Conservation (phyloP, 1,140 invertebrate genomes). For the Brevipalpus yothersi region DNA sequence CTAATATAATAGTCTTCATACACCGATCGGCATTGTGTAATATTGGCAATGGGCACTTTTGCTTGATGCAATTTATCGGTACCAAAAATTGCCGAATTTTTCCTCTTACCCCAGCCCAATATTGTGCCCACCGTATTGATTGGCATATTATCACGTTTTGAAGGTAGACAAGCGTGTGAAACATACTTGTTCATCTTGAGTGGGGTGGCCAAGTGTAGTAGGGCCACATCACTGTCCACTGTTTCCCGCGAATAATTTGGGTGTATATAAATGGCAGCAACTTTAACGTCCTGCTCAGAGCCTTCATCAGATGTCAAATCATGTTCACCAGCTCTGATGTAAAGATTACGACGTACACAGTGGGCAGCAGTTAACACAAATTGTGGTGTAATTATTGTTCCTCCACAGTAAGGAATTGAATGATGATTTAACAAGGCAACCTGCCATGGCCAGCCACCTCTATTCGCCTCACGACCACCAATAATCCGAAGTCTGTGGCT, state of each 20-base stretch:
- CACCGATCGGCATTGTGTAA: constrained; percentile 22
- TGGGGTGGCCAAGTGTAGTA: constrained; percentile 30
- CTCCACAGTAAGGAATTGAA: constrained; percentile 62
- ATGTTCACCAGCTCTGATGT: constrained; percentile 58
- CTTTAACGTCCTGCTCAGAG: constrained; percentile 41
- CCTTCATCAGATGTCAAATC: constrained; percentile 38
- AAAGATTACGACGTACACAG: constrained; percentile 49
- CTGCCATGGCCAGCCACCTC: constrained; percentile 67
- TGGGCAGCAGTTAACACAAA: constrained; percentile 82
- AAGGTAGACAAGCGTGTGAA: constrained; percentile 36
- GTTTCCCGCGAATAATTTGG: constrained; percentile 59
- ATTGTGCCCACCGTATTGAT: constrained; percentile 32
- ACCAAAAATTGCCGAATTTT: constrained; percentile 38
- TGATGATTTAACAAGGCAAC: constrained; percentile 60
- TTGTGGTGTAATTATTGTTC: constrained; percentile 51
- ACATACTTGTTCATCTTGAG: constrained; percentile 21
- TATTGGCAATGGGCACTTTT: constrained; percentile 28
- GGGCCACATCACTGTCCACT: constrained; percentile 71
- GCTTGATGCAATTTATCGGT: constrained; percentile 52
- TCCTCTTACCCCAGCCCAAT: constrained; percentile 20
- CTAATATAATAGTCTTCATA: constrained; percentile 21
- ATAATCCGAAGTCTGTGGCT: constrained; percentile 40
- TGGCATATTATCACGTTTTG: constrained; percentile 24
- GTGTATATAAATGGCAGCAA: constrained; percentile 46
- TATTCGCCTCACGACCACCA: constrained; percentile 45